Percentiles rank a stretch among this genome's conserved stretches.
Evolutionary conservation across 2,888 invertebrate genomes (phyloP).

Genomic region (Melieria picta): DNA sequence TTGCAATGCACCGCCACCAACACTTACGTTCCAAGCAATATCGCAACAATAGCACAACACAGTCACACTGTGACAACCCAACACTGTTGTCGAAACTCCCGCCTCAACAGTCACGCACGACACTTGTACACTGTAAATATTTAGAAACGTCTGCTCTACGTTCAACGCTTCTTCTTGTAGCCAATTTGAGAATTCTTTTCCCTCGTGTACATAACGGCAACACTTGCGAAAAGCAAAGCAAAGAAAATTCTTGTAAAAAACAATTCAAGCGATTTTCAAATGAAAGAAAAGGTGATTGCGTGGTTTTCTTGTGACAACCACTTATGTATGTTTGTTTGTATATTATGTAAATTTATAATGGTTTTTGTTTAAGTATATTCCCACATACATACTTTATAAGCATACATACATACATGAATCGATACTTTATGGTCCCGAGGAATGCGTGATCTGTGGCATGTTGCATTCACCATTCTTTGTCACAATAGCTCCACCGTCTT

Average conservation of each 20-base stretch:
- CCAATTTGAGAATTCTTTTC: background rate
- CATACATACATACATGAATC: too few relatives aligned
- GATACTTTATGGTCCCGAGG: too few relatives aligned
- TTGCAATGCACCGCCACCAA: constrained; percentile 10
- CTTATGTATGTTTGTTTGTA: too few relatives aligned
- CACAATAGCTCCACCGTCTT: too few relatives aligned
- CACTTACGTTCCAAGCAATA: background rate
- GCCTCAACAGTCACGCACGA: too few relatives aligned
- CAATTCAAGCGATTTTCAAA: background rate
- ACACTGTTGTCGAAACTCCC: constrained; percentile 2
- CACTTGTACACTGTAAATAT: constrained; percentile 29
- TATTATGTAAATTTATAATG: too few relatives aligned
- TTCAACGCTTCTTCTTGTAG: constrained; percentile 8
- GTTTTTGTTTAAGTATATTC: too few relatives aligned
- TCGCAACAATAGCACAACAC: background rate
- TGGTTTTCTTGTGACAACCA: too few relatives aligned
- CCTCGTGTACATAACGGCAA: constrained; percentile 28
- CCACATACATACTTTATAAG: too few relatives aligned
- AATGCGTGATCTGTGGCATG: too few relatives aligned
- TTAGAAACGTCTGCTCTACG: constrained; percentile 8
- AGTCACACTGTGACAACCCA: constrained; percentile 32
- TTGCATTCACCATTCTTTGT: too few relatives aligned
- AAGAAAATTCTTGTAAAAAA: background rate
- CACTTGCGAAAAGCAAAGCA: background rate
- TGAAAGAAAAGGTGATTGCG: too few relatives aligned